Evolutionary conservation across 2,888 invertebrate genomes (phyloP).

Genomic region (Notodonta ziczac): DNA sequence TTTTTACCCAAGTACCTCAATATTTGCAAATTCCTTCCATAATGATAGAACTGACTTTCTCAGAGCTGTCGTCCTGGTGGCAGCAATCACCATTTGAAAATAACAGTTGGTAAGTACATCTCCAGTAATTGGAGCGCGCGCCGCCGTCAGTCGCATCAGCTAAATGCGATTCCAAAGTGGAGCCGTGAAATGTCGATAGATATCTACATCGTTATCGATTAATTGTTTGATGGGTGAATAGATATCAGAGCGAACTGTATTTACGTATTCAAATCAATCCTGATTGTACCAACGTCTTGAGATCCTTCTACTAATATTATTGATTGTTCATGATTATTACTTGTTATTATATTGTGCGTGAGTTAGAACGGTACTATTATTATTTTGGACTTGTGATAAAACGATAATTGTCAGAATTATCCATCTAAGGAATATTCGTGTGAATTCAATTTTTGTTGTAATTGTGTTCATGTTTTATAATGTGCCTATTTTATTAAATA

Average conservation of each 20-base stretch:
- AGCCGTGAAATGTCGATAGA: constrained; percentile 1
- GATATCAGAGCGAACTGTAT: constrained; percentile 4
- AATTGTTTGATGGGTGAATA: constrained; percentile 4
- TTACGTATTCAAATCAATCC: constrained; percentile 6
- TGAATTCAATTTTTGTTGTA: too few species aligned
- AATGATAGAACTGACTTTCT: not conserved
- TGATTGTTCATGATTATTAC: not conserved
- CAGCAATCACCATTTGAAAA: constrained; percentile 12
- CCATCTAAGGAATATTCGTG: too few species aligned
- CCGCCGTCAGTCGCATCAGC: constrained; percentile 3
- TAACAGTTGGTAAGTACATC: not conserved
- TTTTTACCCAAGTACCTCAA: not conserved
- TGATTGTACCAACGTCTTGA: constrained; percentile 1
- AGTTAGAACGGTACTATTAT: too few species aligned
- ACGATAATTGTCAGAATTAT: too few species aligned
- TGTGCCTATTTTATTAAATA: too few species aligned
- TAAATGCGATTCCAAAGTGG: not conserved
- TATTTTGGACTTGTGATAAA: too few species aligned
- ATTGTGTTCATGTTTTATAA: too few species aligned
- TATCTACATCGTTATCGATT: constrained; percentile 1
- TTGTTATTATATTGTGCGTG: too few species aligned
- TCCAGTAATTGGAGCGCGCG: not conserved
- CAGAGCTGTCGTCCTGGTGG: constrained; percentile 30
- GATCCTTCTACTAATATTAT: constrained; percentile 1
- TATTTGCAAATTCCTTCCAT: not conserved